Conservation (phyloP, 2,797 vertebrate genomes). For the Scyliorhinus canicula region DNA sequence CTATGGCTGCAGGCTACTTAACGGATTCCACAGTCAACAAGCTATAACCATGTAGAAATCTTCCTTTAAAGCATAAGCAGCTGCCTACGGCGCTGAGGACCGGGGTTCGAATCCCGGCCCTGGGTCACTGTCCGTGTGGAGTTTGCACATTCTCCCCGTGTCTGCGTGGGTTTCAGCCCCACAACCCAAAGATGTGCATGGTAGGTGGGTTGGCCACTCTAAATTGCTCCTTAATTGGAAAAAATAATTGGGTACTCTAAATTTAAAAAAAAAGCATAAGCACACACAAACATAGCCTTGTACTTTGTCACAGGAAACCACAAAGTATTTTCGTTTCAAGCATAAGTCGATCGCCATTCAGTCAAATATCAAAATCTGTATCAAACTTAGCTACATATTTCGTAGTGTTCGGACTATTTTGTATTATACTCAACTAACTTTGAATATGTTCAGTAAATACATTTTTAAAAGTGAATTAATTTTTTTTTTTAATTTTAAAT, state of each 20-base stretch:
- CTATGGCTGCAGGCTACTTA: not conserved
- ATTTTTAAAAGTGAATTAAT: not conserved
- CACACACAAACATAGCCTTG: not conserved
- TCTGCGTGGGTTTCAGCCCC: too few relatives aligned
- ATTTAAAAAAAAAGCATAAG: too few relatives aligned
- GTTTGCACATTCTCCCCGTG: too few relatives aligned
- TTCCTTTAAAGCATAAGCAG: not conserved
- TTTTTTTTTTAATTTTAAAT: too few relatives aligned
- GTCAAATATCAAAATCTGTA: not conserved
- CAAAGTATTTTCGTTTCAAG: not conserved
- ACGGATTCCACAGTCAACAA: not conserved
- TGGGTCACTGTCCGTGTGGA: too few relatives aligned
- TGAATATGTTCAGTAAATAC: not conserved
- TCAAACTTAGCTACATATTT: not conserved
- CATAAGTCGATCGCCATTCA: not conserved
- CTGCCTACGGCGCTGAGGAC: too few relatives aligned
- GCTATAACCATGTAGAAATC: not conserved
- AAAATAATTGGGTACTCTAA: too few relatives aligned
- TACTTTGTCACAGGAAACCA: not conserved
- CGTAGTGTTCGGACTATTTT: not conserved
- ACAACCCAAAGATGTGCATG: too few relatives aligned
- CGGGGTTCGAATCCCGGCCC: too few relatives aligned
- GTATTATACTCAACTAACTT: not conserved
- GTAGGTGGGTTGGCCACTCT: too few relatives aligned
- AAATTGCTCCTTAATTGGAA: too few relatives aligned